Evolutionary conservation across 2,888 invertebrate species (phyloP), one percentile per base, ranked within the genome.

Genomic region (Nomada ferruginata): DNA sequence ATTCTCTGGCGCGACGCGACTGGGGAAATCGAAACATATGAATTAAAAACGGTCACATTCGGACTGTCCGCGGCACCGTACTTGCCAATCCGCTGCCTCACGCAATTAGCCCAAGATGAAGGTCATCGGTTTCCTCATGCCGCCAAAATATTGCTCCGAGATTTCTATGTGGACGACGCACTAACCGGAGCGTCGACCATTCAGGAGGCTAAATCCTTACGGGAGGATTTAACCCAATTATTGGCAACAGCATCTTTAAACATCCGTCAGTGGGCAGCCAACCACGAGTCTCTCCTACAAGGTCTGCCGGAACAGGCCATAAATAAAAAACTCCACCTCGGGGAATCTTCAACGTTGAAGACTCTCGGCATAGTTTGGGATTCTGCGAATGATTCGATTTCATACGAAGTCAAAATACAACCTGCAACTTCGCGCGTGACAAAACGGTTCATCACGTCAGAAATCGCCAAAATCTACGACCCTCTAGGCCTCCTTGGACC

Each of bases 1-100:
- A 91, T 93, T 15, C 15, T 93, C 0, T 93, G 92, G 92, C 71
- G 89, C 9, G 60, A 79, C 3, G 0, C 18, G 0, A 52, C 76
- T 7, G 79, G 76, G 15, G 11, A 64, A 9, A 44, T 89, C 1
- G 36, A 66, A 0, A 72, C 61, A 0, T 90, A 83, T n/a, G 63
- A 88, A 23, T 55, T 90, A 0, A 85, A 88, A 29, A 90, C 87
- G 0, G 87, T 91, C 3, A 92, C 89, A 0, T 91, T 90, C 42
- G 89, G 90, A 0, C 75, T 87, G 0, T 77, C 89, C 1, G 72
- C 89, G 9, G 89, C 89, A 0, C 89, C 91, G 0, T 92, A 83
- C 65, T 64, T 90, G 1, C 85, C 87, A 0, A 86, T 83, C 1
- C 65, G 79, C 2, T 76, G 73, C 11, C 52, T 86, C 0, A 69